phyloP scores from a whole-genome alignment of 2,888 invertebrate genomes.

The Trypoxylon attenuatum region DNA sequence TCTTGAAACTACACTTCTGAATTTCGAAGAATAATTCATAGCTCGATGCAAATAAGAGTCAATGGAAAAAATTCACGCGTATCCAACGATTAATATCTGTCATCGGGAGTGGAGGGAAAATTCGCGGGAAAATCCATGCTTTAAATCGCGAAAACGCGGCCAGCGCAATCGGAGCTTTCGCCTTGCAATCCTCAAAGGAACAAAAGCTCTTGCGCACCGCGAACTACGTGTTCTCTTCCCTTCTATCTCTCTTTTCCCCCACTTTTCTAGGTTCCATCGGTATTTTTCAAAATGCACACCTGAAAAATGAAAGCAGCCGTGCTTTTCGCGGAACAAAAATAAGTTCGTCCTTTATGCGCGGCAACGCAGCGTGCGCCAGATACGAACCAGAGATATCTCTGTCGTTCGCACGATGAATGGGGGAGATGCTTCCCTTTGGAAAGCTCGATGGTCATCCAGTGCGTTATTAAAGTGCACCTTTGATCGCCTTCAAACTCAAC shows the following conservation, averaged over 20 bases:
- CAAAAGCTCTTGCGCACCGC: not conserved
- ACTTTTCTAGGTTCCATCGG: no score
- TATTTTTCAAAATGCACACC: slow-evolving; percentile 3
- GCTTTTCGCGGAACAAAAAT: not conserved
- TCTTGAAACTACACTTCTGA: no score
- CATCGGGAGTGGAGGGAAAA: not conserved
- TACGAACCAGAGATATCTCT: no score
- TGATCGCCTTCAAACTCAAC: no score
- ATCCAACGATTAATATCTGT: not conserved
- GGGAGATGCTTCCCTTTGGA: no score
- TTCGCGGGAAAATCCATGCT: not conserved
- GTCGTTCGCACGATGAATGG: no score
- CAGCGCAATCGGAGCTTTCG: not conserved
- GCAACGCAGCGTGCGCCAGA: not conserved
- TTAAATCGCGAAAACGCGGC: not conserved
- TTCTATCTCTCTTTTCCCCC: not conserved
- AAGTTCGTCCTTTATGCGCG: not conserved
- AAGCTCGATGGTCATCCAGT: no score
- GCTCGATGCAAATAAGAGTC: no score
- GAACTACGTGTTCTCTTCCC: not conserved
- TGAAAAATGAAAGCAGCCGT: slow-evolving; percentile 1
- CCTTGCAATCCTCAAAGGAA: not conserved
- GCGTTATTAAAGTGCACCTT: no score
- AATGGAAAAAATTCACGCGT: no score
- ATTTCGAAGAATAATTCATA: no score